Percentiles rank a stretch among this genome's conserved stretches.
Conservation (phyloP, 2,113 vertebrate genomes). For the Onychostruthus taczanowskii region DNA sequence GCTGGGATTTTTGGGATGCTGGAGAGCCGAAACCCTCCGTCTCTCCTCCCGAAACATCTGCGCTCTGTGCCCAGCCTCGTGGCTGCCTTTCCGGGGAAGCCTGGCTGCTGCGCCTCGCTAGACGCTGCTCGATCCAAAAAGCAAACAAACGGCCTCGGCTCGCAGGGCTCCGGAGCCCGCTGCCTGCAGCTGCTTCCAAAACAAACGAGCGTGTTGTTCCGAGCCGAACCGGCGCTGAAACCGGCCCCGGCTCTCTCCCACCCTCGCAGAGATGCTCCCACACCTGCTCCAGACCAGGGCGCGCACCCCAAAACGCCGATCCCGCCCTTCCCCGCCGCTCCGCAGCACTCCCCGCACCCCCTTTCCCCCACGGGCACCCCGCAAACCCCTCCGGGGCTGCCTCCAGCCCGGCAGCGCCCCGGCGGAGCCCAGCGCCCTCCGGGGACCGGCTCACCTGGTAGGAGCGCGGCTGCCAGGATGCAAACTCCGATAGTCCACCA, state of each 20-base stretch:
- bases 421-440: not conserved
- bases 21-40: not conserved
- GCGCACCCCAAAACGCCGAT: not conserved
- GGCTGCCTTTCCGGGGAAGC: conserved; percentile 16
- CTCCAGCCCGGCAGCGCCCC: not conserved
- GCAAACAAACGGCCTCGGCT: conserved; percentile 56
- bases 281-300: not conserved
- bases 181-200: conserved; percentile 46
- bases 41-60: conserved; percentile 1
- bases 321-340: not conserved
- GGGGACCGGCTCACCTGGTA: conserved; percentile 70
- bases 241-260: not conserved
- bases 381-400: not conserved
- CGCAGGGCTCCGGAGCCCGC: conserved; percentile 6
- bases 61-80: conserved; percentile 12
- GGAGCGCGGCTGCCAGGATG: conserved; percentile 64
- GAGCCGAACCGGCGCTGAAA: not conserved
- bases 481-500: conserved; percentile 74
- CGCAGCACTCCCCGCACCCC: not conserved
- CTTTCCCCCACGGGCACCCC: not conserved
- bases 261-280: conserved; percentile 20
- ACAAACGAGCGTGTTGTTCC: conserved; percentile 34
- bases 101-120: conserved; percentile 39
- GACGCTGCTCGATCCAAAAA: conserved; percentile 27
- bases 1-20: not conserved